Percentiles rank a stretch among this genome's conserved stretches.
Conservation (phyloP, 2,113 vertebrate species). For the Cettia cetti region DNA sequence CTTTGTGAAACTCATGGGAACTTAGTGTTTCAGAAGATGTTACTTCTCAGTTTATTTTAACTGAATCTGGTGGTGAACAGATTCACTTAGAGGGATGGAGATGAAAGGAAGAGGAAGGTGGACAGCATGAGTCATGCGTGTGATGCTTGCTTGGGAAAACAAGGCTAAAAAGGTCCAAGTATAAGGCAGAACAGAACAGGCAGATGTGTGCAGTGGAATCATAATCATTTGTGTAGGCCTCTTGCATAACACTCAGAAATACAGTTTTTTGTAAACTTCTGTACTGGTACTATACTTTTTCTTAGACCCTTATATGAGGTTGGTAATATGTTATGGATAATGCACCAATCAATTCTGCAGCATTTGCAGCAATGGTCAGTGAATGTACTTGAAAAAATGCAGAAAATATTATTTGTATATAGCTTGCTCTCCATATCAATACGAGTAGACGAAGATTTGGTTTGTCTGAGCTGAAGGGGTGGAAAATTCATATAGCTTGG, state of each 20-base stretch:
- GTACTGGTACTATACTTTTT: neutral
- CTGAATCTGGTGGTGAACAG: neutral
- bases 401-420: neutral
- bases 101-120: neutral
- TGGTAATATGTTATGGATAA: neutral
- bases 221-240: neutral
- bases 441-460: neutral
- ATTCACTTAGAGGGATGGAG: neutral
- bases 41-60: neutral
- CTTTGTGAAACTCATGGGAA: neutral
- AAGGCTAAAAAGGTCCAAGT: neutral
- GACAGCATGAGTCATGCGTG: neutral
- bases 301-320: neutral
- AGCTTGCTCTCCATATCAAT: neutral
- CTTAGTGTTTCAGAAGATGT: neutral
- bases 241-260: neutral
- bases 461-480: neutral
- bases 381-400: neutral
- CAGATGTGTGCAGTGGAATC: neutral
- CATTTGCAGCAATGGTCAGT: neutral
- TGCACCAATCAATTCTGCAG: neutral
- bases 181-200: neutral
- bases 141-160: neutral
- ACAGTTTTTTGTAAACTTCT: neutral
- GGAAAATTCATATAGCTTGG: neutral